Base-by-base conservation (phyloP, 2,888 invertebrate species). In the Hipparchia sbordonii region DNA sequence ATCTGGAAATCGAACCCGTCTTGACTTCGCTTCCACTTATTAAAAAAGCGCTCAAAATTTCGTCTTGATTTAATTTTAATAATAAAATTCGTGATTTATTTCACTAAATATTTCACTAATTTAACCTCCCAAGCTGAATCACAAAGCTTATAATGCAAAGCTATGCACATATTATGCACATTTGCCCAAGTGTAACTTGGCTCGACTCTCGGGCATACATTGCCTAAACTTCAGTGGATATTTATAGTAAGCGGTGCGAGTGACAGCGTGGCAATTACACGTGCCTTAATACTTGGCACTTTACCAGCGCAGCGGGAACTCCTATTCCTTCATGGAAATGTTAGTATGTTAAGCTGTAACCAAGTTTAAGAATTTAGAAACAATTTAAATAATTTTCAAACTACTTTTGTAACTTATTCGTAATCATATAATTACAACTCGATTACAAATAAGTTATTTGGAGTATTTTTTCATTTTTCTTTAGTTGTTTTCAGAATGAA, bases 111-210 rank as follows among this genome's bases (percentile, higher is more conserved):
- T 63, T 48, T 48, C 48, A 9, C 13, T 9, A 23, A 8, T 9
- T 39, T 39, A 66, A 66, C 39, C n/a, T 54, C 39, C 52, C 54
- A 54, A 66, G 54, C 54, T 39, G 33, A 12, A 23, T 45, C 66
- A 45, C 54, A 56, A 66, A 66, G 66, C 66, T 45, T 45, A 54
- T 66, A 54, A 66, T 66, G 54, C 54, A 66, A 66, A 66, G 54
- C 33, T 66, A 66, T 56, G 66, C 54, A n/a, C 66, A 45, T 46
- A 67, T 67, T 46, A 67, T 67, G 67, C 60, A 68, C 59, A 68
- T 60, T 67, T 68, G 51, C 57, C 48, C 9, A 67, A 67, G 56
- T 68, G 51, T 59, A 60, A 60, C 68, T 68, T 68, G 68, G 68
- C 68, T 60, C 59, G 59, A 60, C 33, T 12, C 68, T 60, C 59